These are phyloP conservation scores for Lipotes vexillifer DNA, from an alignment of 2,113 vertebrate genomes.

Conservation along the genomic window DNA sequence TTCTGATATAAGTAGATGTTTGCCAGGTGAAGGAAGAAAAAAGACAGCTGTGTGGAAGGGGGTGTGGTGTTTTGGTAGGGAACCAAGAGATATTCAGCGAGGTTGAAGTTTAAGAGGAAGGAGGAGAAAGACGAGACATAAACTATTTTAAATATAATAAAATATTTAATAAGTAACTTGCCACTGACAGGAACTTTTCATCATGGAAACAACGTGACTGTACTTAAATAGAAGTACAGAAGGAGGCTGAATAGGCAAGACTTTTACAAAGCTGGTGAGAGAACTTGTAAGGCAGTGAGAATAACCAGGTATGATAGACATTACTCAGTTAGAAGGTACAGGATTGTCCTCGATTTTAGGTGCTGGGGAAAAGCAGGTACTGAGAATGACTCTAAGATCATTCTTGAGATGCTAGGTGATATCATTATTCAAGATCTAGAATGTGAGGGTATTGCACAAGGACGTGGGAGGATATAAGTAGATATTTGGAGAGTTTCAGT, in stretches of 20 bases:
- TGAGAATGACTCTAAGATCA: neutral
- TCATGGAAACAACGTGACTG: neutral
- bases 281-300: neutral
- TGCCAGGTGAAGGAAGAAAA: neutral
- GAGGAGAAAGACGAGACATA: neutral
- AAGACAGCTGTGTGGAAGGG: neutral
- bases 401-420: neutral
- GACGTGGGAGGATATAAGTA: neutral
- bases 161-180: neutral
- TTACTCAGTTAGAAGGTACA: neutral
- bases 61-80: neutral
- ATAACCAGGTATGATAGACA: neutral
- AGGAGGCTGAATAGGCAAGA: neutral
- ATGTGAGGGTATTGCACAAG: neutral
- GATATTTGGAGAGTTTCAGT: neutral
- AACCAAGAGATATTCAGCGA: neutral
- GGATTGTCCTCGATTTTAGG: neutral
- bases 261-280: neutral
- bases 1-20: neutral
- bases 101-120: neutral
- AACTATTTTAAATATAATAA: neutral
- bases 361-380: neutral
- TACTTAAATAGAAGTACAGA: neutral
- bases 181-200: neutral
- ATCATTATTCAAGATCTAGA: neutral